phyloP scores from a whole-genome alignment of 2,797 vertebrate species.

The Pipistrellus pipistrellus region DNA sequence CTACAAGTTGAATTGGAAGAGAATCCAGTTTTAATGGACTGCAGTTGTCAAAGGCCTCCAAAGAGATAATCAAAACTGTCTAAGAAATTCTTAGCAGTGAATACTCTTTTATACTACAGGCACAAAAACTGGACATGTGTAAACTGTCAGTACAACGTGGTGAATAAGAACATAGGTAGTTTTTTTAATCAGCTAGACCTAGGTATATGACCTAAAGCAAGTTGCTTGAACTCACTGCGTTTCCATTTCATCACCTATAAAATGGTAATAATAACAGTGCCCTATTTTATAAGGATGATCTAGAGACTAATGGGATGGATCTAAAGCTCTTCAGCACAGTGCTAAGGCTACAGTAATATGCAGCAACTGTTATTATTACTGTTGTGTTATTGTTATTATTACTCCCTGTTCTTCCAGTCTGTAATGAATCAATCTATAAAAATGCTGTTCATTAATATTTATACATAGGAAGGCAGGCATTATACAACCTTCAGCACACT shows the following conservation, averaged over 20 bases:
- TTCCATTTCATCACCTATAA: slow-evolving; percentile 63
- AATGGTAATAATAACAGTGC: slow-evolving; percentile 45
- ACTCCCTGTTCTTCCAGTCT: slow-evolving; percentile 20
- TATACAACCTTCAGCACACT: slow-evolving; percentile 54
- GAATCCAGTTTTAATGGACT: slow-evolving; percentile 60
- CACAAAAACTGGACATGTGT: slow-evolving; percentile 40
- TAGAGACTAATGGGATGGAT: slow-evolving; percentile 55
- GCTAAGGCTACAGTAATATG: neutral
- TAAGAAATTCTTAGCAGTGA: slow-evolving; percentile 62
- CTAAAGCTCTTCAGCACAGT: slow-evolving; percentile 29
- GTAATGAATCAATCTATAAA: slow-evolving; percentile 55
- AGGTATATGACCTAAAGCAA: slow-evolving; percentile 9
- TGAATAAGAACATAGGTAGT: neutral
- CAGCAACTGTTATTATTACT: neutral
- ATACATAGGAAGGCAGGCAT: neutral
- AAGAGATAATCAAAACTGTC: slow-evolving; percentile 50
- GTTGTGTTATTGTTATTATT: neutral
- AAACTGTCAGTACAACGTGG: slow-evolving; percentile 30
- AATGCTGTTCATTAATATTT: slow-evolving; percentile 59
- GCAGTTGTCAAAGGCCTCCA: slow-evolving; percentile 45
- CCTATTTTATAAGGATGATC: slow-evolving; percentile 55
- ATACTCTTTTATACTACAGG: slow-evolving; percentile 16
- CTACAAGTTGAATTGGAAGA: slow-evolving; percentile 42
- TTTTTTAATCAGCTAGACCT: neutral
- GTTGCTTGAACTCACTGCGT: slow-evolving; percentile 31